Evolutionary conservation across 2,113 vertebrate genomes (phyloP), one percentile per base, ranked within the genome.

Genomic region (Thunnus maccoyii): DNA sequence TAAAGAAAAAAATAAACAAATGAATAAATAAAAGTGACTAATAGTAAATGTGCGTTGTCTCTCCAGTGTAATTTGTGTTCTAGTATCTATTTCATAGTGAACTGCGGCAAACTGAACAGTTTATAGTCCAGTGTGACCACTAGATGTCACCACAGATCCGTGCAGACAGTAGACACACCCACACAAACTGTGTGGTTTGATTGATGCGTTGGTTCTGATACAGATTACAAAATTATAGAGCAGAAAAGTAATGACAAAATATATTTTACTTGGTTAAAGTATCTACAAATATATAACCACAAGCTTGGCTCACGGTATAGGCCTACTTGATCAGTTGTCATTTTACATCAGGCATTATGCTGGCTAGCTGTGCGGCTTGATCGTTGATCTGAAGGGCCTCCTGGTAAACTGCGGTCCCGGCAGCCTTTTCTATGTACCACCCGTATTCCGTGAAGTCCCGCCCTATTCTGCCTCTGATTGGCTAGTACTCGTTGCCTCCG

Each of bases 291-390:
- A 1, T 58, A 25, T 18, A 44, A 9, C 6, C 11, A 36, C 6
- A 8, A 9, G 1, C 12, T 14, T 14, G 13, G 3, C 8, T 25
- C 8, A 22, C 7, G 18, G 1, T 16, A 16, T 1, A 22, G 22
- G 22, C 22, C 22, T 22, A 4, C 0, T 27, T 30, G 2, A 13
- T 32, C 1, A 25, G 7, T 58, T 4, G 18, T n/a, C 0, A 76
- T 93, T 93, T 93, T 88, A 30, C 55, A 51, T 91, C 94, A 93
- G 95, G 95, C 94, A 93, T 20, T 70, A 0, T 36, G 15, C 12
- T 52, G 88, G 94, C 54, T 72, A 91, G 71, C 94, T 95, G 95
- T 95, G 94, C 94, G 89, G 88, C 75, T 80, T 83, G 78, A 80
- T 88, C 77, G 84, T 74, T 84, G 87, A 56, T 78, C 87, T 83